These are phyloP conservation scores for Macrobrachium rosenbergii DNA, from an alignment of 1,140 invertebrate species.

Conservation along the genomic window DNA sequence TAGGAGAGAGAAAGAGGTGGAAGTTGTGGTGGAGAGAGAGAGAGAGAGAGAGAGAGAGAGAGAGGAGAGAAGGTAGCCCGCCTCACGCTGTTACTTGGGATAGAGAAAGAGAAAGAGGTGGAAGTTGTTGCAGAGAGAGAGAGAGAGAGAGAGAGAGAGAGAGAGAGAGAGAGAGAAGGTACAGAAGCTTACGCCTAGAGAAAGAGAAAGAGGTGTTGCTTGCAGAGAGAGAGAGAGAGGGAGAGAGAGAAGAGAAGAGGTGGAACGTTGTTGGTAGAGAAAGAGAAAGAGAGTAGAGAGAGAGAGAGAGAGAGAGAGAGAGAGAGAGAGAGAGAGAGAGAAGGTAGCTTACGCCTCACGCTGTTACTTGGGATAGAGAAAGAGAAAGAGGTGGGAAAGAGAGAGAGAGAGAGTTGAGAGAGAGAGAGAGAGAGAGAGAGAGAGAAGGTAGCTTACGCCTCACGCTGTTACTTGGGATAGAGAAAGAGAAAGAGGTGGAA, in stretches of 20 bases:
- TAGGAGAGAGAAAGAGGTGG: neutral
- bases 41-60: neutral
- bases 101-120: neutral
- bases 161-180: neutral
- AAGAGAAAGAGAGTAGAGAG: neutral
- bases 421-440: neutral
- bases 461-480: no score
- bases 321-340: neutral
- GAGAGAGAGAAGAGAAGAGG: neutral
- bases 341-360: no score
- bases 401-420: neutral
- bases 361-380: no score
- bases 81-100: no score
- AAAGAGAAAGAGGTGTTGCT: slow-evolving; percentile 10
- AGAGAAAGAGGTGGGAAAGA: neutral
- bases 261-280: neutral
- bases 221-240: neutral
- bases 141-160: neutral
- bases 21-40: no score
- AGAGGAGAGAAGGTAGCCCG: neutral
- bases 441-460: no score
- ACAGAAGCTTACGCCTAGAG: no score
- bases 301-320: slow-evolving; percentile 13
- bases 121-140: neutral
- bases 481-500: neutral